Percentiles rank a stretch among this genome's conserved stretches.
Conservation (phyloP, 2,888 invertebrate species). For the Choristoneura rosaceana region DNA sequence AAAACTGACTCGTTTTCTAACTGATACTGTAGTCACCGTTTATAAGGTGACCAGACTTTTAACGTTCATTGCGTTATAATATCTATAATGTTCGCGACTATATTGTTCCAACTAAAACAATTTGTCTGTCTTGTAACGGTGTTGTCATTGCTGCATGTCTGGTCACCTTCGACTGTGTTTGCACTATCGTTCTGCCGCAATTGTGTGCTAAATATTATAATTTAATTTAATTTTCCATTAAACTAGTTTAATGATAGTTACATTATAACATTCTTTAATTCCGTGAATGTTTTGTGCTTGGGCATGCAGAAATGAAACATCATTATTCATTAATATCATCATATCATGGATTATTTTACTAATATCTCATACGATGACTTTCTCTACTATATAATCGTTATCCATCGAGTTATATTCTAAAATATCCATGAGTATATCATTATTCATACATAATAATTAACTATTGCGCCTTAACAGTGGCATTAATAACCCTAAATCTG, state of each 20-base stretch:
- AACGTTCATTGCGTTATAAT: slow-evolving; percentile 29
- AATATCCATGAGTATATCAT: slow-evolving; percentile 64
- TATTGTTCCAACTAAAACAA: slow-evolving; percentile 10
- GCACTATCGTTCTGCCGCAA: slow-evolving; percentile 55
- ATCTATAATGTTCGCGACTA: slow-evolving; percentile 29
- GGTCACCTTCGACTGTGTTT: slow-evolving; percentile 77
- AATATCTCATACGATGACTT: slow-evolving; percentile 30
- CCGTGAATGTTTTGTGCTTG: slow-evolving; percentile 78
- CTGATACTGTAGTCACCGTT: slow-evolving; percentile 76
- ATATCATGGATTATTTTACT: slow-evolving; percentile 66
- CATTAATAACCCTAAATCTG: slow-evolving; percentile 68
- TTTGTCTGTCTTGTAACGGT: slow-evolving; percentile 43
- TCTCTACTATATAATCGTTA: neutral
- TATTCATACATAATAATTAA: slow-evolving; percentile 74
- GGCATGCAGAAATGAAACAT: slow-evolving; percentile 84
- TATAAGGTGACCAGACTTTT: slow-evolving; percentile 81
- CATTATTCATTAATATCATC: slow-evolving; percentile 66
- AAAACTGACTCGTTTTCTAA: slow-evolving; percentile 55
- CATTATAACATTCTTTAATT: slow-evolving; percentile 69
- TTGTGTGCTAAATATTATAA: slow-evolving; percentile 65
- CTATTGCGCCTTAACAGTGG: slow-evolving; percentile 73
- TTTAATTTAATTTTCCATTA: slow-evolving; percentile 56
- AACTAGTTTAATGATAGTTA: slow-evolving; percentile 65
- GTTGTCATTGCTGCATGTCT: slow-evolving; percentile 82
- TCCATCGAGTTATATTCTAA: slow-evolving; percentile 48